Conservation (phyloP, 2,113 vertebrate species). For the Pygoscelis antarcticus region DNA sequence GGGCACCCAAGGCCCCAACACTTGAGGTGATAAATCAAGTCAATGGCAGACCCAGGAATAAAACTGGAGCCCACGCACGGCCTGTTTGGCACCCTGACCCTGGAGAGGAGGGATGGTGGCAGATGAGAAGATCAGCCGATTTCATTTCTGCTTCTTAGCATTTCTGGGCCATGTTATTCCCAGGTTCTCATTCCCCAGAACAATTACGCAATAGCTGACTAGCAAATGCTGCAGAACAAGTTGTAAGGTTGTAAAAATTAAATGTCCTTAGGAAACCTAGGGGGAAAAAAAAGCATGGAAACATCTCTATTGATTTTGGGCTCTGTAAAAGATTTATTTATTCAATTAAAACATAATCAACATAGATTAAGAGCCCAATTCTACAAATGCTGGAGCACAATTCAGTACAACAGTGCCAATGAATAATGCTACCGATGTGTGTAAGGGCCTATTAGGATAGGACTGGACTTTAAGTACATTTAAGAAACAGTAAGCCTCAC, state of each 20-base stretch:
- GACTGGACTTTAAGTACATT: background rate
- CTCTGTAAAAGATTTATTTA: constrained; percentile 42
- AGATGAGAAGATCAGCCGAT: background rate
- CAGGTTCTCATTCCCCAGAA: constrained; percentile 47
- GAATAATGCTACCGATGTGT: background rate
- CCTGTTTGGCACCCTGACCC: background rate
- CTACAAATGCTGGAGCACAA: constrained; percentile 4
- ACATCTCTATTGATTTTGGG: constrained; percentile 33
- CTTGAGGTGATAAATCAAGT: background rate
- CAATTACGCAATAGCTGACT: constrained; percentile 46
- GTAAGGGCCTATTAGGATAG: background rate
- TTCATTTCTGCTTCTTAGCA: constrained; percentile 53
- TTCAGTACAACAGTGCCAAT: background rate
- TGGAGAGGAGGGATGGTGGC: background rate
- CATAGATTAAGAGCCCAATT: constrained; percentile 30
- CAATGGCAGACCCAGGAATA: background rate
- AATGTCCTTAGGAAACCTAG: constrained; percentile 59
- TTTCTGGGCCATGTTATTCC: constrained; percentile 59
- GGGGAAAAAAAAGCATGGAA: background rate
- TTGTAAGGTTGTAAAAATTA: constrained; percentile 58
- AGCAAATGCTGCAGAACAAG: constrained; percentile 42
- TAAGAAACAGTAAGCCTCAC: background rate
- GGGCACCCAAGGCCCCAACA: background rate
- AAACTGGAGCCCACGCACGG: background rate
- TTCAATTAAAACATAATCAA: constrained; percentile 55